Percentiles rank a stretch among this genome's conserved stretches.
Evolutionary conservation across 2,113 vertebrate species (phyloP).

Genomic region (Hystrix brachyura): DNA sequence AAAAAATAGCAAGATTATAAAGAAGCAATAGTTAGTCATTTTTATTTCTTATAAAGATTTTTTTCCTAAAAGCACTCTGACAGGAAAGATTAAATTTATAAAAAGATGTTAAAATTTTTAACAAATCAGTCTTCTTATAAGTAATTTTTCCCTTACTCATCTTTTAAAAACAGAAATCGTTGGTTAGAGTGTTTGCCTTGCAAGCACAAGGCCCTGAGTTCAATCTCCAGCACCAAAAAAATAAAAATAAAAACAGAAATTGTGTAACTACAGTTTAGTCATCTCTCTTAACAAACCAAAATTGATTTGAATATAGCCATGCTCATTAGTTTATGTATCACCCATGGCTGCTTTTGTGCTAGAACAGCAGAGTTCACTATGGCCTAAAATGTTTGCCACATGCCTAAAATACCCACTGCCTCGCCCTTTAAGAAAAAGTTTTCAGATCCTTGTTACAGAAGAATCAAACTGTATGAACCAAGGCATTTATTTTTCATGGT

Average conservation of each 20-base stretch:
- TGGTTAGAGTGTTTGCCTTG: too few relatives aligned
- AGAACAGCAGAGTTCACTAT: not conserved
- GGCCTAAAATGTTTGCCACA: not conserved
- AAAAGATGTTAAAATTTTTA: too few relatives aligned
- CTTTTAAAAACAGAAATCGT: not conserved
- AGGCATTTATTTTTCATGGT: not conserved
- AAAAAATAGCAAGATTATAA: too few relatives aligned
- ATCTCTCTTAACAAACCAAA: not conserved
- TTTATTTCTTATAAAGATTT: not conserved
- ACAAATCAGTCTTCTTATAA: too few relatives aligned
- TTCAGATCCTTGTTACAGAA: not conserved
- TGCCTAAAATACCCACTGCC: not conserved
- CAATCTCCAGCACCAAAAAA: too few relatives aligned
- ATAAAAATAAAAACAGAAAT: not conserved
- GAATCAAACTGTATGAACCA: slow-evolving; percentile 1
- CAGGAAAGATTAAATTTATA: too few relatives aligned
- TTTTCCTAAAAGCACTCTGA: not conserved
- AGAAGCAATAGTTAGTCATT: too few relatives aligned
- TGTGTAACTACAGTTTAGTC: not conserved
- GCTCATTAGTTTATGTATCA: not conserved
- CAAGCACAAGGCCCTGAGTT: too few relatives aligned
- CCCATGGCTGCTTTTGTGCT: not conserved
- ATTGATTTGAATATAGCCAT: not conserved
- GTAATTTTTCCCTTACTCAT: not conserved
- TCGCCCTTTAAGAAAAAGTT: not conserved